phyloP scores from a whole-genome alignment of 2,113 vertebrate species.

The Gnathonemus echidnorhynchus region DNA sequence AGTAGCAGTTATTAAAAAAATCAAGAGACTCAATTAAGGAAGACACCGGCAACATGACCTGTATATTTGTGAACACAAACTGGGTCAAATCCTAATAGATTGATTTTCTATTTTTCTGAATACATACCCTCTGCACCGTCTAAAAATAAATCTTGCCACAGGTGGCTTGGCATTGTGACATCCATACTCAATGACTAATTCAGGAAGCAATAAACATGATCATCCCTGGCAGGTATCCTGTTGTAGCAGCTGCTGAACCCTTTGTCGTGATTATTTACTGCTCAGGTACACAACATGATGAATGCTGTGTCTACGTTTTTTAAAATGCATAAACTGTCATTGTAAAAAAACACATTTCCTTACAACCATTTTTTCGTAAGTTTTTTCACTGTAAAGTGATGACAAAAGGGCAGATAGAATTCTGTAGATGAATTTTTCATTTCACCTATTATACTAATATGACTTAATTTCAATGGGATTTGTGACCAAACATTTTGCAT shows the following conservation, averaged over 20 bases:
- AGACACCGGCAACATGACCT: not conserved
- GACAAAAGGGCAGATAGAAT: not conserved
- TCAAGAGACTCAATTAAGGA: not conserved
- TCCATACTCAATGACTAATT: conserved; percentile 41
- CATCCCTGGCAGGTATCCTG: conserved; percentile 53
- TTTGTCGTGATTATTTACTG: conserved; percentile 62
- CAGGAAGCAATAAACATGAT: conserved; percentile 46
- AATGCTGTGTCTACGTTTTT: conserved; percentile 58
- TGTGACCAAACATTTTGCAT: not conserved
- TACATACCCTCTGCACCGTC: not conserved
- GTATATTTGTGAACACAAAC: not conserved
- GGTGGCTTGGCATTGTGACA: conserved; percentile 43
- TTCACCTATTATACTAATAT: not conserved
- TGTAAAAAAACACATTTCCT: conserved; percentile 34
- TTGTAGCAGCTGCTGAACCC: conserved; percentile 53
- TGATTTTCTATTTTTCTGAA: conserved; percentile 9
- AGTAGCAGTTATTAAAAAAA: not conserved
- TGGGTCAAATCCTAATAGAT: conserved; percentile 16
- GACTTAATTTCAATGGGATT: not conserved
- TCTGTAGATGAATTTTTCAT: not conserved
- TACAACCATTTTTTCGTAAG: not conserved
- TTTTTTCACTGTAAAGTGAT: not conserved
- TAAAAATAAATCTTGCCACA: conserved; percentile 12
- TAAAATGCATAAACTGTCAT: conserved; percentile 5
- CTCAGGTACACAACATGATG: conserved; percentile 57